Base-by-base conservation (phyloP, 2,888 invertebrate species). In the Idaea straminata region DNA sequence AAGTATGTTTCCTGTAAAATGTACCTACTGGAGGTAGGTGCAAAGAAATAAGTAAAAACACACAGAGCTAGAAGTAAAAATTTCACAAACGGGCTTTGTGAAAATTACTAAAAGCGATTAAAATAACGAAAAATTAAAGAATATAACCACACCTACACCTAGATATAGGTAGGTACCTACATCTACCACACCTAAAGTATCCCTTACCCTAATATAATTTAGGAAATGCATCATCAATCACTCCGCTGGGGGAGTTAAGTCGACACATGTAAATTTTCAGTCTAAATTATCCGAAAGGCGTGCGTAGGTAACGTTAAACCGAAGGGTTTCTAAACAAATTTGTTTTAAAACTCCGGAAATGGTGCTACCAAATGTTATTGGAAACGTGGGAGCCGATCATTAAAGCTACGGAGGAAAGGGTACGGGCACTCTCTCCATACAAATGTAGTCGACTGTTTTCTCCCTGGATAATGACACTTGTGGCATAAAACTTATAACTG, bases 241-340 rank as follows among this genome's bases (percentile, higher is more conserved):
- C 86, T 66, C 78, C 67, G 77, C 73, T 77, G 81, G 87, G 88
- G 84, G 84, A 84, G 88, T 85, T 91, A 91, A 91, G 90, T 90
- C 91, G 90, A 90, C 91, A 90, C 88, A 89, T 90, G 90, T 91
- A 89, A 89, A 90, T 89, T 89, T 85, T 77, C 79, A 81, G 80
- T 83, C 74, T 82, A 85, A 89, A 89, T 91, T 89, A 88, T 85
- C 82, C 85, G 84, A 80, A 85, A 86, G 83, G 83, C 79, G 76
- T 74, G 76, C 68, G 73, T 60, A 67, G 69, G 58, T 65, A 66
- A 64, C 70, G 75, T 66, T 71, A 77, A 73, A 73, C 66, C 73
- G 69, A 69, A 74, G 72, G 72, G 64, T 65, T 59, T 68, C 71
- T 66, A 74, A 73, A 74, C 74, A 77, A 75, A 75, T 77, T 77